Percentiles rank a stretch among this genome's conserved stretches.
Conservation (phyloP, 2,888 invertebrate species). For the Thera britannica region DNA sequence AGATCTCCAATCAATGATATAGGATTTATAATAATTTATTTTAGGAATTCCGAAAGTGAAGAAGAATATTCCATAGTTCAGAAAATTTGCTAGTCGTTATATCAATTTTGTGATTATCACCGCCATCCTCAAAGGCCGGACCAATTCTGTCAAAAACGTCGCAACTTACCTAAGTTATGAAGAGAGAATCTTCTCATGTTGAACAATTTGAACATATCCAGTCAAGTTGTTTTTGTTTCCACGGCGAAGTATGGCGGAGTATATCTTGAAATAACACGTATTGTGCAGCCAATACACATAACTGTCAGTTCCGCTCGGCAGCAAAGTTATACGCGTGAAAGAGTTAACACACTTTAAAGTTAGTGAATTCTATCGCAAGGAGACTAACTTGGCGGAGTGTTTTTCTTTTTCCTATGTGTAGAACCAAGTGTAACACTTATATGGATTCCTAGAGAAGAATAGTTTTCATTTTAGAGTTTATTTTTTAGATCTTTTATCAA, state of each 20-base stretch:
- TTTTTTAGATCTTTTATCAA: neutral
- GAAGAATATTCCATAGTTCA: no score
- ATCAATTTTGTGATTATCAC: no score
- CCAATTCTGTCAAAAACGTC: neutral
- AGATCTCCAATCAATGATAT: no score
- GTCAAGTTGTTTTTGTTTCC: conserved; percentile 36
- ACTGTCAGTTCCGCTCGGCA: conserved; percentile 64
- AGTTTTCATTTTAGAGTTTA: conserved; percentile 38
- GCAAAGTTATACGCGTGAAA: conserved; percentile 66
- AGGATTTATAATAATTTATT: no score
- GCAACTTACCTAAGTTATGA: neutral
- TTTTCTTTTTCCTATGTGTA: conserved; percentile 73
- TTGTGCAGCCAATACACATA: conserved; percentile 60
- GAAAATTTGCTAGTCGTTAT: no score
- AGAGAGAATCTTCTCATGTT: conserved; percentile 20
- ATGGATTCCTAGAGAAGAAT: conserved; percentile 51
- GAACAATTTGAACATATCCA: conserved; percentile 10
- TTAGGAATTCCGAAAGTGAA: no score
- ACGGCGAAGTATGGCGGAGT: conserved; percentile 36
- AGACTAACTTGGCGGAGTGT: conserved; percentile 74
- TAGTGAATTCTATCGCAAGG: conserved; percentile 75
- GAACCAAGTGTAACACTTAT: conserved; percentile 58
- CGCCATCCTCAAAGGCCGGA: no score
- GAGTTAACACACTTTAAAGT: conserved; percentile 80
- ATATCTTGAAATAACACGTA: conserved; percentile 49